Evolutionary conservation across 2,797 vertebrate genomes (phyloP).

Genomic region (Pempheris klunzingeri): DNA sequence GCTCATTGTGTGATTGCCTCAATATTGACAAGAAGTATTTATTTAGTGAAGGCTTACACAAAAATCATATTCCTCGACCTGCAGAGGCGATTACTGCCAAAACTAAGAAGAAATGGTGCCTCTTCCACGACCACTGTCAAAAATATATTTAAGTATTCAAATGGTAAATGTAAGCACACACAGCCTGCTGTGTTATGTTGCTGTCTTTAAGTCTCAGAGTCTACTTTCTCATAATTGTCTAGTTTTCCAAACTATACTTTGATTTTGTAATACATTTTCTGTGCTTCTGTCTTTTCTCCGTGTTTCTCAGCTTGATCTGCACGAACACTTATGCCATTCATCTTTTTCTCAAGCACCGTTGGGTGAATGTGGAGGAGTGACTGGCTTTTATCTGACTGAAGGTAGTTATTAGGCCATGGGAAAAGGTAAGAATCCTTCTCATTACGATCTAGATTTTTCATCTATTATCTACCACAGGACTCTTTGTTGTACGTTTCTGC

Average conservation of each 20-base stretch:
- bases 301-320: conserved; percentile 38
- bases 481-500: conserved; percentile 18
- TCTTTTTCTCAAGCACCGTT: conserved; percentile 40
- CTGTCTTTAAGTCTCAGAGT: neutral
- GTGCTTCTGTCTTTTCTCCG: conserved; percentile 16
- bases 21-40: conserved; percentile 30
- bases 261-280: conserved; percentile 27
- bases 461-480: conserved; percentile 13
- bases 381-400: conserved; percentile 62
- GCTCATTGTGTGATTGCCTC: conserved; percentile 36
- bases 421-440: conserved; percentile 41
- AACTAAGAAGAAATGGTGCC: neutral
- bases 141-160: conserved; percentile 1
- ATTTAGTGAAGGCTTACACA: conserved; percentile 8
- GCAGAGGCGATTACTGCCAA: conserved; percentile 26
- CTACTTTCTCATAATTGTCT: conserved; percentile 29
- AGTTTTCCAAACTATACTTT: conserved; percentile 6
- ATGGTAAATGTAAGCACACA: conserved; percentile 13
- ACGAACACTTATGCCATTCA: conserved; percentile 57
- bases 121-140: neutral
- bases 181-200: neutral
- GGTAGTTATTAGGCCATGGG: conserved; percentile 52
- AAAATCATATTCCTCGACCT: conserved; percentile 2
- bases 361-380: conserved; percentile 57
- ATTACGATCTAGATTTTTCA: conserved; percentile 54